Percentiles rank a stretch among this genome's conserved stretches.
These are phyloP conservation scores for Lochmaea capreae DNA, from an alignment of 2,888 invertebrate species.

Conservation along the genomic window DNA sequence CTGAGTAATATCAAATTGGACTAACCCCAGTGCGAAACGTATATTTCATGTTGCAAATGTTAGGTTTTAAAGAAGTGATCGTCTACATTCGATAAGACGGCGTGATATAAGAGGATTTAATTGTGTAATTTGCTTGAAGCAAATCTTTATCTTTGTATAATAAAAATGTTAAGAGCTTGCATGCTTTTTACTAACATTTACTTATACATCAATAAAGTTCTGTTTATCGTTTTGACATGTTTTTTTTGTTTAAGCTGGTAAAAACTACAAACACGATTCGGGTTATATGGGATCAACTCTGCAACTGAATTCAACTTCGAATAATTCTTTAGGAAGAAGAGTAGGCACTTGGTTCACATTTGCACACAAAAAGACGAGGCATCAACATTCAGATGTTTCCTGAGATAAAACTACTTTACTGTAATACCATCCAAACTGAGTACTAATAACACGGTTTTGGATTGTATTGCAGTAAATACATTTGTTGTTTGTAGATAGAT, in stretches of 20 bases:
- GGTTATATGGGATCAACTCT: slow-evolving; percentile 65
- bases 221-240: not conserved
- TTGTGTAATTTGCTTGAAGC: too few species aligned
- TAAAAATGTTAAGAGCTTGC: too few species aligned
- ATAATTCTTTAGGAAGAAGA: slow-evolving; percentile 68
- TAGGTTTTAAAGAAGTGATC: too few species aligned
- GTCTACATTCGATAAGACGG: too few species aligned
- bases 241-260: slow-evolving; percentile 59
- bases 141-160: too few species aligned
- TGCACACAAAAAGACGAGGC: slow-evolving; percentile 68
- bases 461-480: slow-evolving; percentile 11
- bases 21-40: too few species aligned
- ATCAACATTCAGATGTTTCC: slow-evolving; percentile 65
- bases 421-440: slow-evolving; percentile 51
- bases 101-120: too few species aligned
- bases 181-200: too few species aligned
- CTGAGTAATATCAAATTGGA: too few species aligned
- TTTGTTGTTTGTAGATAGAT: slow-evolving; percentile 16
- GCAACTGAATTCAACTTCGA: slow-evolving; percentile 59
- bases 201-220: too few species aligned
- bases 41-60: too few species aligned
- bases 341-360: slow-evolving; percentile 72
- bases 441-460: not conserved
- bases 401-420: slow-evolving; percentile 69
- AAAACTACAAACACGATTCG: slow-evolving; percentile 66